Percentiles rank a stretch among this genome's conserved stretches.
Conservation (phyloP, 1,140 invertebrate species). For the Belonocnema kinseyi region DNA sequence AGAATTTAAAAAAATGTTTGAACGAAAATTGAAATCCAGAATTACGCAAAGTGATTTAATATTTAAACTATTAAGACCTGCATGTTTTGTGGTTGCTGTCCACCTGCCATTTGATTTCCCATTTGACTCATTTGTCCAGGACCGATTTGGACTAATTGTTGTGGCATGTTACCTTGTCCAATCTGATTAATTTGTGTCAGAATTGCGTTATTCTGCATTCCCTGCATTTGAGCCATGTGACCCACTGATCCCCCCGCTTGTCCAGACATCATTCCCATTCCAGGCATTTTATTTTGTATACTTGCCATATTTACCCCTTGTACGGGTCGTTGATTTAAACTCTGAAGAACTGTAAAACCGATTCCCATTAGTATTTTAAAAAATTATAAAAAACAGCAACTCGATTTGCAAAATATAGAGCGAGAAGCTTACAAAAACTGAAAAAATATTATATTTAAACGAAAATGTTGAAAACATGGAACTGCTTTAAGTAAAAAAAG, state of each 20-base stretch:
- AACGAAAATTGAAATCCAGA: conserved; percentile 12
- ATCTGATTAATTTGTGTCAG: conserved; percentile 72
- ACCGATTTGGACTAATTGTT: conserved; percentile 70
- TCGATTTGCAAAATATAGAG: too few species aligned
- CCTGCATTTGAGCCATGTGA: conserved; percentile 70
- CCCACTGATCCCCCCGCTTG: conserved; percentile 69
- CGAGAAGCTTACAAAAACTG: too few species aligned
- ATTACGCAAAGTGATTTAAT: not conserved
- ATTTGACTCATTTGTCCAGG: conserved; percentile 65
- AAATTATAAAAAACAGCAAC: too few species aligned
- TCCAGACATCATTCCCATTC: conserved; percentile 73
- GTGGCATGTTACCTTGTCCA: conserved; percentile 66
- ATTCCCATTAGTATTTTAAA: too few species aligned
- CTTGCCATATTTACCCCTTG: conserved; percentile 79
- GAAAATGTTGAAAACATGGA: too few species aligned
- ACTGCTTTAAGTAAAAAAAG: too few species aligned
- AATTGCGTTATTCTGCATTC: conserved; percentile 70
- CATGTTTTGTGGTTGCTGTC: conserved; percentile 71
- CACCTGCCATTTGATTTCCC: conserved; percentile 62
- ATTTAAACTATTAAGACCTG: conserved; percentile 55
- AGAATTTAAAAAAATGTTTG: not conserved
- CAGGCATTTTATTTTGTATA: conserved; percentile 77
- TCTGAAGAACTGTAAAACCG: conserved; percentile 76
- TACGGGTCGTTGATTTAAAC: conserved; percentile 78
- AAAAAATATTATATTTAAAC: too few species aligned